Evolutionary conservation across 2,113 vertebrate genomes (phyloP).

Genomic region (Heterocephalus glaber): DNA sequence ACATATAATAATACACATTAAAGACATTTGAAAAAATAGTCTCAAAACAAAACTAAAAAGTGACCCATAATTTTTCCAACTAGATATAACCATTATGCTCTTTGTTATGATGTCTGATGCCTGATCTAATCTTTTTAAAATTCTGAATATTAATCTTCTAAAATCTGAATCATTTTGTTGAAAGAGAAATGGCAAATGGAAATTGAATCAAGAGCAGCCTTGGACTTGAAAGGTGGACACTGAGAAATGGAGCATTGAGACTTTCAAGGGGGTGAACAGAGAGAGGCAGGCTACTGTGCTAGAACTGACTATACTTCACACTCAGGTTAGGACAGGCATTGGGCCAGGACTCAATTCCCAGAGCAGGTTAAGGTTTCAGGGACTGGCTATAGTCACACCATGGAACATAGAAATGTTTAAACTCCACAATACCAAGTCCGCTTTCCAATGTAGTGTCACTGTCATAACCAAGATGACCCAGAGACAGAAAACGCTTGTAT

Average conservation of each 20-base stretch:
- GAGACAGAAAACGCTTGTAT: background rate
- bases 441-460: background rate
- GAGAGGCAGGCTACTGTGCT: background rate
- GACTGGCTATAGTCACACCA: background rate
- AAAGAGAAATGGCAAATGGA: background rate
- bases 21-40: background rate
- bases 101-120: background rate
- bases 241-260: background rate
- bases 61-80: background rate
- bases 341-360: background rate
- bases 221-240: background rate
- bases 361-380: background rate
- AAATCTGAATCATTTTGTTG: background rate
- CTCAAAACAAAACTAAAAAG: conserved; percentile 1
- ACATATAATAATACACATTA: background rate
- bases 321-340: background rate
- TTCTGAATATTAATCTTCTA: background rate
- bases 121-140: background rate
- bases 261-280: background rate
- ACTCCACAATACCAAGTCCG: background rate
- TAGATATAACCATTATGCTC: background rate
- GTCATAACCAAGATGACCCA: background rate
- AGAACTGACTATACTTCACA: fast-evolving
- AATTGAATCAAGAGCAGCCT: background rate
- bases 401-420: background rate